Evolutionary conservation across 2,797 vertebrate genomes (phyloP), one percentile per base, ranked within the genome.

Genomic region (Pseudocheirus occidentalis): DNA sequence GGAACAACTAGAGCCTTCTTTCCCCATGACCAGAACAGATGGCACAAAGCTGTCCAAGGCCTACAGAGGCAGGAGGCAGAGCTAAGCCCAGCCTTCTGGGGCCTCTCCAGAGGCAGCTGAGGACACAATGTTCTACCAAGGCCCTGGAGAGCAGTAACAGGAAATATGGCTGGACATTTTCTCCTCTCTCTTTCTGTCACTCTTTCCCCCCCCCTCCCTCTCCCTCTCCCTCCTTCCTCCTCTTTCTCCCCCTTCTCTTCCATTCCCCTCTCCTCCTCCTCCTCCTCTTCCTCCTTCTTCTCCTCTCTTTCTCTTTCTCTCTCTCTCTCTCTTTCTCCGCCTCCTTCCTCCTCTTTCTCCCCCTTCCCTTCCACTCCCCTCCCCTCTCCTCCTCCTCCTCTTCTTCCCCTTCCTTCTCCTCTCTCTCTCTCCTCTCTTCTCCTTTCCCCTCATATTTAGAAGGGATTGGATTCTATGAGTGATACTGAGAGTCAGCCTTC

Each of bases 161-260:
- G n/a, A 24, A 73, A 73, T n/a, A 40, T 40, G 66, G 6, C 34
- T 24, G 18, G n/a, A 21, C n/a, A 40, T 4, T 21, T 3, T 73
- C n/a, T 6, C 14, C 6, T 5, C 62, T 73, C 1, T 40, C 14
- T 40, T 5, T 73, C 18, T 73, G n/a, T 40, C 66, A 4, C 18
- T 73, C 16, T 73, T 40, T 40, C 2, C 2, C 2, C 24, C 34
- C n/a, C 2, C 40, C 16, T n/a, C 34, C 11, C 28, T 59, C 9
- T 59, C 11, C 58, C 28, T 4, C 31, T 59, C 11, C 10, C 57
- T 58, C 9, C 28, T 10, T 59, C 28, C 31, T 10, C 28, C 11
- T 31, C 29, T 28, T 2, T 3, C 10, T 12, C 3, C 11, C 9
- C 6, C 28, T 10, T 10, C 1, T 5, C 27, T 10, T 9, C 10